Conservation (phyloP, 2,888 invertebrate genomes). For the Hirtodrosophila histrioides region DNA sequence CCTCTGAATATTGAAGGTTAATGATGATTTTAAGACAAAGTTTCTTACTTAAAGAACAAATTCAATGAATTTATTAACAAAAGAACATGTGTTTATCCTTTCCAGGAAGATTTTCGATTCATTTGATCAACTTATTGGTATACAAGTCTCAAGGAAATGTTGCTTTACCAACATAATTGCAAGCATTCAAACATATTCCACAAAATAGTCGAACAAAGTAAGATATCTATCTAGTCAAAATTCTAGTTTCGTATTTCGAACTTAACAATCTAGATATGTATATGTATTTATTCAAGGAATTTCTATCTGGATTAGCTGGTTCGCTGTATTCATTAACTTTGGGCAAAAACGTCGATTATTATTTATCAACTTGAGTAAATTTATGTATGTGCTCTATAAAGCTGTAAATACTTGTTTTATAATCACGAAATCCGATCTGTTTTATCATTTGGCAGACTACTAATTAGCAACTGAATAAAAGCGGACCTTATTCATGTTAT, state of each 20-base stretch:
- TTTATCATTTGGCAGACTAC: background rate
- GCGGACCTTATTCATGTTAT: no score
- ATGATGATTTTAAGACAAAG: no score
- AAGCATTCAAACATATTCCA: no score
- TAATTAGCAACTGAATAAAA: conserved; percentile 34
- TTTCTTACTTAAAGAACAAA: no score
- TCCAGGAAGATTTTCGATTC: no score
- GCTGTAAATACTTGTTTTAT: conserved; percentile 20
- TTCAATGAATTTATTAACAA: no score
- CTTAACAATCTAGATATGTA: background rate
- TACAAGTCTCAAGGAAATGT: no score
- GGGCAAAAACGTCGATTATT: conserved; percentile 11
- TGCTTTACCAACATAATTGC: no score
- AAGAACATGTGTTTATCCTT: no score
- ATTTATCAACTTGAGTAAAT: conserved; percentile 20
- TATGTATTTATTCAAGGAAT: conserved; percentile 1
- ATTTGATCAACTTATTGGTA: no score
- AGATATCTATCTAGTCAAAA: conserved; percentile 1
- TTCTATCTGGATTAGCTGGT: conserved; percentile 31
- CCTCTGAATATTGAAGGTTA: no score
- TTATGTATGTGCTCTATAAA: conserved; percentile 7
- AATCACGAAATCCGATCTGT: conserved; percentile 1
- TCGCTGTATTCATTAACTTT: conserved; percentile 38
- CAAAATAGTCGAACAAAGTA: no score
- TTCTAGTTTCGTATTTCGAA: background rate